These are phyloP conservation scores for Noctua comes DNA, from an alignment of 2,888 invertebrate species.

Conservation along the genomic window DNA sequence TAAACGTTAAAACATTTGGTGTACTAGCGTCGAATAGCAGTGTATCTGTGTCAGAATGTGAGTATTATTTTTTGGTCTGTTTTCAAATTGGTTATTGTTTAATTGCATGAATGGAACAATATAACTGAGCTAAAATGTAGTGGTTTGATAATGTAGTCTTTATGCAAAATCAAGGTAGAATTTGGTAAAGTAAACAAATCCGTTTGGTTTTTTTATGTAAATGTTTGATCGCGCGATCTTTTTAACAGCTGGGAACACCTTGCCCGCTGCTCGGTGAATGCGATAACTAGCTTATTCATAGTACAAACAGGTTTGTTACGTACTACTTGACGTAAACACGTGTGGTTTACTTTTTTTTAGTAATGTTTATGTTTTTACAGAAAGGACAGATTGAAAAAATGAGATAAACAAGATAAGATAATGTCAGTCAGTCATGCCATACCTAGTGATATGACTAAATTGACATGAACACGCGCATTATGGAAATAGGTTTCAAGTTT, in stretches of 20 bases:
- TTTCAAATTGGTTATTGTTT: constrained; percentile 52
- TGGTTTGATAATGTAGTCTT: constrained; percentile 6
- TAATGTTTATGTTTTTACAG: constrained; percentile 69
- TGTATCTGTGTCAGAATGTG: constrained; percentile 79
- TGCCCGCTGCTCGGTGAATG: constrained; percentile 63
- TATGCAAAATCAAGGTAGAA: constrained; percentile 11
- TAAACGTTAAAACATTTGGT: constrained; percentile 84
- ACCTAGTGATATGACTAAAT: constrained; percentile 35
- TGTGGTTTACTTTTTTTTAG: constrained; percentile 55
- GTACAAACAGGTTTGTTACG: constrained; percentile 80
- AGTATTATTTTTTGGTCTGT: constrained; percentile 73
- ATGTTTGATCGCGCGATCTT: constrained; percentile 67
- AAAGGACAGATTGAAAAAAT: constrained; percentile 47
- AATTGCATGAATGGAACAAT: constrained; percentile 35
- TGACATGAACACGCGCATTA: constrained; percentile 37
- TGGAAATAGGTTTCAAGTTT: constrained; percentile 6
- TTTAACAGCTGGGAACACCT: constrained; percentile 73
- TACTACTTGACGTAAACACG: constrained; percentile 66
- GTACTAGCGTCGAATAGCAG: constrained; percentile 82
- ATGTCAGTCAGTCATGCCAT: constrained; percentile 65
- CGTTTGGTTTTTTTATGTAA: constrained; percentile 49
- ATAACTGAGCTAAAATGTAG: constrained; percentile 11
- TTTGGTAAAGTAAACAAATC: constrained; percentile 66
- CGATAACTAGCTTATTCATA: constrained; percentile 75
- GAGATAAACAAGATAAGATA: constrained; percentile 67